phyloP scores from a whole-genome alignment of 2,888 invertebrate genomes.

The Tetheella fluctuosa region DNA sequence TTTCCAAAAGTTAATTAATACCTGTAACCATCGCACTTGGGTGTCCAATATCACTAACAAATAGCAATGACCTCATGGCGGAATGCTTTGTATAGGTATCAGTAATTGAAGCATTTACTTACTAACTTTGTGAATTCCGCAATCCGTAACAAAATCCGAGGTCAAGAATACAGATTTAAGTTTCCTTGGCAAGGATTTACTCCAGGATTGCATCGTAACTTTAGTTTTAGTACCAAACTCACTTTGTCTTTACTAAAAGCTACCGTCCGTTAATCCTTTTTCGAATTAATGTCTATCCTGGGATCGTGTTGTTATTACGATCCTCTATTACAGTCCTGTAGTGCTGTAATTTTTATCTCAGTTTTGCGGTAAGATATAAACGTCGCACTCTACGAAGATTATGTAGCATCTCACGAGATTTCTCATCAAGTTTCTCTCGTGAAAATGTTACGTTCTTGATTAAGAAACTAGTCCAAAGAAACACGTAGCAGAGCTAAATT shows the following conservation, averaged over 20 bases:
- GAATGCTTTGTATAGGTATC: not conserved
- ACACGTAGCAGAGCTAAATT: too few species aligned
- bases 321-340: not conserved
- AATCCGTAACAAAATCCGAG: conserved; percentile 5
- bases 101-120: not conserved
- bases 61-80: not conserved
- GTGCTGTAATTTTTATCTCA: not conserved
- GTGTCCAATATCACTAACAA: too few species aligned
- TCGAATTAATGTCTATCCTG: conserved; percentile 1
- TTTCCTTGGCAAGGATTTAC: conserved; percentile 3
- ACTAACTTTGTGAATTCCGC: not conserved
- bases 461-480: too few species aligned
- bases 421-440: not conserved
- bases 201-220: not conserved
- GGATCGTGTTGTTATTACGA: not conserved
- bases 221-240: conserved; percentile 2
- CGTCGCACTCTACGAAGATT: not conserved
- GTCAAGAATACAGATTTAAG: conserved; percentile 4
- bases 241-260: conserved; percentile 8
- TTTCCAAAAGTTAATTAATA: too few species aligned
- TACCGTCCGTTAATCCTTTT: conserved; percentile 3
- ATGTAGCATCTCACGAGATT: not conserved
- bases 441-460: too few species aligned
- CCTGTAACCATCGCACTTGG: too few species aligned
- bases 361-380: not conserved